phyloP scores from a whole-genome alignment of 2,888 invertebrate genomes.

The Gnatocerus cornutus region DNA sequence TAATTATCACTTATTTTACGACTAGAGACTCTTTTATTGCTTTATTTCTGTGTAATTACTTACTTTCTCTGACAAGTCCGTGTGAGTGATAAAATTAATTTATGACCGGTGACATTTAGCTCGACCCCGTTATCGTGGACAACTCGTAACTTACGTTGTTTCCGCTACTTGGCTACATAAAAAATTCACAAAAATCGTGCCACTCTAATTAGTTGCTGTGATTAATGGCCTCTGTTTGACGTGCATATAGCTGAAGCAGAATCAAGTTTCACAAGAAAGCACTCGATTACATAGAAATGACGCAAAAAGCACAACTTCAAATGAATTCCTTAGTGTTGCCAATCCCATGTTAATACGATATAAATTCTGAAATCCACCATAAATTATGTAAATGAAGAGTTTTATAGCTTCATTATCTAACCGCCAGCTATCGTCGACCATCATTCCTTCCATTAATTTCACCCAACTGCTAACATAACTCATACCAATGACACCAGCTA shows the following conservation, averaged over 20 bases:
- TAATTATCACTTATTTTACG: conserved; percentile 61
- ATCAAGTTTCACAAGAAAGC: conserved; percentile 5
- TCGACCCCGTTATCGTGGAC: conserved; percentile 66
- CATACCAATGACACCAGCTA: conserved; percentile 25
- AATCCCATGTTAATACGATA: conserved; percentile 40
- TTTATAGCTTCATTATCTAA: conserved; percentile 46
- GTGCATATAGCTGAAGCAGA: conserved; percentile 3
- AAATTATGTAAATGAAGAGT: conserved; percentile 45
- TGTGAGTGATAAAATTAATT: conserved; percentile 65
- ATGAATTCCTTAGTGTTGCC: conserved; percentile 33
- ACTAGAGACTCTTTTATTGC: conserved; percentile 59
- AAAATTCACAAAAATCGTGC: conserved; percentile 62
- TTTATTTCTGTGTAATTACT: conserved; percentile 62
- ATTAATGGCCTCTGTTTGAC: conserved; percentile 54
- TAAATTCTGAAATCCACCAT: conserved; percentile 40
- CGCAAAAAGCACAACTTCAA: conserved; percentile 18
- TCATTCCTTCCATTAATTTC: conserved; percentile 42
- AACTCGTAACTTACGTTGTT: conserved; percentile 66
- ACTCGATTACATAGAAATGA: conserved; percentile 6
- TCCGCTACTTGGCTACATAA: conserved; percentile 62
- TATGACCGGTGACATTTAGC: conserved; percentile 66
- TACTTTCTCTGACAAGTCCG: conserved; percentile 61
- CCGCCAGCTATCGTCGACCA: conserved; percentile 39
- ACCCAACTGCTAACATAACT: conserved; percentile 29
- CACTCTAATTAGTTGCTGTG: conserved; percentile 61